Base-by-base conservation (phyloP, 2,888 invertebrate species). In the Augochlorella aurata region DNA sequence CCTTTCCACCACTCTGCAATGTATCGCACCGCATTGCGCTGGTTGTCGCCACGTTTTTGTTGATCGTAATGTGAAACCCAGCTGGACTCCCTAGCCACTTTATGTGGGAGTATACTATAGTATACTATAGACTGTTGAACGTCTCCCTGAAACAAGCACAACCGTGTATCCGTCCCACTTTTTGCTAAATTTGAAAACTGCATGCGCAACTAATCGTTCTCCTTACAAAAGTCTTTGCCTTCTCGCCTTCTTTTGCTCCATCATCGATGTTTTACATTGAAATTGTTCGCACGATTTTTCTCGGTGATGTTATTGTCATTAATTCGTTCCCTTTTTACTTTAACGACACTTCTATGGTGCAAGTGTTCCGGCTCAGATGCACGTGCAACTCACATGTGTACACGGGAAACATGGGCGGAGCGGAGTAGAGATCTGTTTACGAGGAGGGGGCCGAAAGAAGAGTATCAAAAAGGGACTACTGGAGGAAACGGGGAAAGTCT, bases 51-150 rank as follows among this genome's bases (percentile, higher is more conserved):
- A 81, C 84, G 86, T 90, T 90, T 90, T 90, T 90, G 89, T 86
- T 84, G 83, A 82, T 77, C 82, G 88, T 90, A 90, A 90, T 89
- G 88, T 74, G 90, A 90, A 90, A 90, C 88, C 81, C 90, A 90
- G 89, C 74, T 82, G 63, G 63, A 18, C 63, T 38, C 9, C 69
- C 83, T 84, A 75, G 74, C 89, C 85, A 83, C 86, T 85, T 87
- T 88, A 82, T 75, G 85, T 84, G 86, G 87, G 87, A 90, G 84
- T 83, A 77, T 77, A n/a, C 74, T 21, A 10, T 38, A 38, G 38
- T 38, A 38, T 38, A 38, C 2, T 4, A n/a, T 38, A 38, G 38
- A 38, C 16, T n/a, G n/a, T n/a, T n/a, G n/a, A n/a, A n/a, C 58
- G 24, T 38, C 7, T 14, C 2, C 24, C 5, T 2, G 58, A 24